phyloP scores from a whole-genome alignment of 2,113 vertebrate genomes.

The Xyrauchen texanus region DNA sequence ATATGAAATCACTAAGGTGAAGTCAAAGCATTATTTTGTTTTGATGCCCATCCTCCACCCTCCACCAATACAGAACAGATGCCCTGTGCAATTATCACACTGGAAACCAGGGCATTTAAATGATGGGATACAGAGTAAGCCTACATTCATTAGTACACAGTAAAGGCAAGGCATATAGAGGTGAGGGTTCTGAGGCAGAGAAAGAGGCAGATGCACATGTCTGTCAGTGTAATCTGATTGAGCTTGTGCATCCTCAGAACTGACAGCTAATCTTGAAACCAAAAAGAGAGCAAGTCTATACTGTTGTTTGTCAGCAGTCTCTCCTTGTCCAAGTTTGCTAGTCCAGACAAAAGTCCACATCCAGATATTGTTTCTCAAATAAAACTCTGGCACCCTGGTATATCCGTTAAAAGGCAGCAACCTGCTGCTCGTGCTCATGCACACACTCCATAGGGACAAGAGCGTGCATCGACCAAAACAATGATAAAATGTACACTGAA shows the following conservation, averaged over 20 bases:
- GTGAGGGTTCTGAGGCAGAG: neutral
- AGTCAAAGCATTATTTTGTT: neutral
- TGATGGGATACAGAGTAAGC: too few species aligned
- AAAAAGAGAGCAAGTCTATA: neutral
- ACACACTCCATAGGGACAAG: too few species aligned
- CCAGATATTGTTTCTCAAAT: neutral
- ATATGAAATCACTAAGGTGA: neutral
- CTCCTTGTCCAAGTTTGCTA: neutral
- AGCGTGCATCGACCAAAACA: too few species aligned
- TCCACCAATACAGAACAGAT: neutral
- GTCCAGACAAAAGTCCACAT: neutral
- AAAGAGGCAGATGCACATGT: neutral
- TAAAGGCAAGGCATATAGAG: neutral
- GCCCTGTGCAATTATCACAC: neutral
- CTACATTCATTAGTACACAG: too few species aligned
- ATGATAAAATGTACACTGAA: too few species aligned
- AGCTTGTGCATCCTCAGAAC: neutral
- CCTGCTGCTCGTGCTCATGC: too few species aligned
- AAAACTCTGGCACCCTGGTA: neutral
- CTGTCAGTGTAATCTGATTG: neutral
- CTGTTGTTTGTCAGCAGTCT: neutral
- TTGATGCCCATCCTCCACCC: neutral
- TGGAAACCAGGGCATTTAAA: neutral
- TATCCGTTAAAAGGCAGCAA: too few species aligned
- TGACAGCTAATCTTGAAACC: neutral